Percentiles rank a stretch among this genome's conserved stretches.
Evolutionary conservation across 2,113 vertebrate species (phyloP).

Genomic region (Struthidea cinerea): DNA sequence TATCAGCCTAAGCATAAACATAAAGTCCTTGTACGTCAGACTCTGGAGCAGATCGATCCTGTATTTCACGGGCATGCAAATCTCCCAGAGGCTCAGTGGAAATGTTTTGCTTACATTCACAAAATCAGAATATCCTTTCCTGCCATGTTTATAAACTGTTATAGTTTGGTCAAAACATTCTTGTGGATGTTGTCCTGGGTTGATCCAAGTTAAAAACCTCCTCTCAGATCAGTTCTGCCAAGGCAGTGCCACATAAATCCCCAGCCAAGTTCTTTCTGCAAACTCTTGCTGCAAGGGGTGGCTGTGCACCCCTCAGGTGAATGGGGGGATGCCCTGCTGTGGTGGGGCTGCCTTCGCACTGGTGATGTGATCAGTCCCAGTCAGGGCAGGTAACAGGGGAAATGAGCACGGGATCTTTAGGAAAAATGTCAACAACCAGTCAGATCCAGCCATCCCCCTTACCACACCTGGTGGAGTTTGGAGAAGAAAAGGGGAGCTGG

Average conservation of each 20-base stretch:
- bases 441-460: not conserved
- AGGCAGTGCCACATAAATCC: not conserved
- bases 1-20: slow-evolving; percentile 33
- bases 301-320: rapidly evolving
- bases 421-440: not conserved
- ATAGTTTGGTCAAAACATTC: not conserved
- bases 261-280: not conserved
- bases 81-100: not conserved
- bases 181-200: not conserved
- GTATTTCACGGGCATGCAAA: slow-evolving; percentile 5
- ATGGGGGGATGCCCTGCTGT: rapidly evolving
- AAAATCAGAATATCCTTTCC: not conserved
- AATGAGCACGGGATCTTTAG: rapidly evolving
- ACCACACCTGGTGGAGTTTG: rapidly evolving
- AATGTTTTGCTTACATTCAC: not conserved
- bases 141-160: not conserved
- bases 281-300: not conserved
- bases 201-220: not conserved
- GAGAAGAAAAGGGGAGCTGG: not conserved
- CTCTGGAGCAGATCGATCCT: slow-evolving; percentile 35
- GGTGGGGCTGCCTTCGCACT: not conserved
- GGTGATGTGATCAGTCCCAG: rapidly evolving
- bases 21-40: slow-evolving; percentile 52
- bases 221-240: not conserved
- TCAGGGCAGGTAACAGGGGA: not conserved